Conservation (phyloP, 1,140 invertebrate species). For the Philaenus spumarius region DNA sequence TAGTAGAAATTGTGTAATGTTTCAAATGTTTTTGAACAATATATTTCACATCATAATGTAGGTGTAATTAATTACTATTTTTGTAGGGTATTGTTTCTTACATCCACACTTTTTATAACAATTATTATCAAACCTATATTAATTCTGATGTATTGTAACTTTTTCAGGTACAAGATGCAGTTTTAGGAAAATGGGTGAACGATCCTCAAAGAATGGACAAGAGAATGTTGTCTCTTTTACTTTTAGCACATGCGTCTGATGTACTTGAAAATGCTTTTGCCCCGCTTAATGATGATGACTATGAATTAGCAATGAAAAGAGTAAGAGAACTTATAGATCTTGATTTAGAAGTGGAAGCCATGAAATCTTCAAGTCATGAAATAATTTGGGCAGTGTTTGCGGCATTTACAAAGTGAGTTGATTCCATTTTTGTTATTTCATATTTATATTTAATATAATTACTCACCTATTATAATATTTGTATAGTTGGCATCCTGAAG, state of each 20-base stretch:
- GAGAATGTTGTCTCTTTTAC: constrained; percentile 84
- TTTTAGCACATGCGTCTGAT: constrained; percentile 95
- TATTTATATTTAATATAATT: too few relatives aligned
- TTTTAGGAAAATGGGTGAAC: constrained; percentile 93
- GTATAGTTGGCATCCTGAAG: too few relatives aligned
- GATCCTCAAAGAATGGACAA: constrained; percentile 97
- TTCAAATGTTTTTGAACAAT: too few relatives aligned
- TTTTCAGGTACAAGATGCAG: constrained; percentile 90
- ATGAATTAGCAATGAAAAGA: constrained; percentile 95
- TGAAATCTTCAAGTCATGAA: constrained; percentile 81
- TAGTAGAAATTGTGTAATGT: too few relatives aligned
- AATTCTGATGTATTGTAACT: too few relatives aligned
- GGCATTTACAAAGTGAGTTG: constrained; percentile 87
- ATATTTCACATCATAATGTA: too few relatives aligned
- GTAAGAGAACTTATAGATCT: constrained; percentile 92
- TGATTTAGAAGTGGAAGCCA: constrained; percentile 90
- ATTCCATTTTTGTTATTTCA: too few relatives aligned
- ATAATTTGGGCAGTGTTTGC: constrained; percentile 98
- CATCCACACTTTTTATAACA: too few relatives aligned
- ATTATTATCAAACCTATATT: too few relatives aligned
- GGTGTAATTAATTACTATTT: too few relatives aligned
- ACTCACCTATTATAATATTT: too few relatives aligned
- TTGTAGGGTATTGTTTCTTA: too few relatives aligned
- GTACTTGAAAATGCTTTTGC: constrained; percentile 99
- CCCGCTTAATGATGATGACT: constrained; percentile 96